Evolutionary conservation across 2,113 vertebrate genomes (phyloP).

Genomic region (Pica pica): DNA sequence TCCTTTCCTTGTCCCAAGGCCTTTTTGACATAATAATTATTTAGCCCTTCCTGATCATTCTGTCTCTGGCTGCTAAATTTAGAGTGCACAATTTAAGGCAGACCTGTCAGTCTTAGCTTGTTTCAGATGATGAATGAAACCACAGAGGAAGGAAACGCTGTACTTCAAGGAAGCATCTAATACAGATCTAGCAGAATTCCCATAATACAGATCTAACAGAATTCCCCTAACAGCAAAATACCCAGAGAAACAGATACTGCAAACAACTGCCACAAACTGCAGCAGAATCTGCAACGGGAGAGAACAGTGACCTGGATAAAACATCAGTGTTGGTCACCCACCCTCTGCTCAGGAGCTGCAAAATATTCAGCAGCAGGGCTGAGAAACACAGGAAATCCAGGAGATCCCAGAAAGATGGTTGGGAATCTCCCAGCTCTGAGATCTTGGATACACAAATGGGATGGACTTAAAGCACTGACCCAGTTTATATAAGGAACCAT

Average conservation of each 20-base stretch:
- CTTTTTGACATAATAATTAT: constrained; percentile 50
- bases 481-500: background rate
- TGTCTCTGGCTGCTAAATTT: constrained; percentile 40
- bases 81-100: constrained; percentile 36
- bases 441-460: background rate
- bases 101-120: background rate
- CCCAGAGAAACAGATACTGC: fast-evolving
- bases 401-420: background rate
- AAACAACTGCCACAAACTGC: background rate
- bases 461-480: background rate
- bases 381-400: background rate
- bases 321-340: background rate
- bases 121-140: constrained; percentile 39
- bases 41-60: constrained; percentile 52
- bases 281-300: background rate
- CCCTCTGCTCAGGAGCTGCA: background rate
- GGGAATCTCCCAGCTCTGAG: background rate
- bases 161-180: background rate
- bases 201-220: background rate
- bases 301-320: background rate
- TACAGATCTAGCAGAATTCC: background rate
- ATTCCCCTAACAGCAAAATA: background rate
- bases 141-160: background rate
- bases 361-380: background rate
- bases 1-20: constrained; percentile 42